Evolutionary conservation across 2,797 vertebrate genomes (phyloP).

Genomic region (Catamblyrhynchus diadema): DNA sequence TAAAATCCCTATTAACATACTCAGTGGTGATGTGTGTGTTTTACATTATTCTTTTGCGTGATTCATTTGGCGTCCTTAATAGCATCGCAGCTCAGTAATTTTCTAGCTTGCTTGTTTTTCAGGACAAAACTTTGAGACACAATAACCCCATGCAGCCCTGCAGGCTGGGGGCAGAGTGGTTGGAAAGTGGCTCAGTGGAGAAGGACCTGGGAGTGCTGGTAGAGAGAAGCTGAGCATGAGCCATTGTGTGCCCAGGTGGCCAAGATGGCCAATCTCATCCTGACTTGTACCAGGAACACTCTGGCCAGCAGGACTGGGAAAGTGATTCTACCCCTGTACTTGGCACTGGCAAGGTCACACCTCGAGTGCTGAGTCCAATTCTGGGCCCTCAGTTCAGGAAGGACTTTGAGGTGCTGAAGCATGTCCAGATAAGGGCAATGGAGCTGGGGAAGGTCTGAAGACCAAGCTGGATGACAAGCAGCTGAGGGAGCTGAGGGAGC

Average conservation of each 20-base stretch:
- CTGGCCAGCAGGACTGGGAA: background rate
- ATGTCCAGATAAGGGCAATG: background rate
- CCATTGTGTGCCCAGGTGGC: background rate
- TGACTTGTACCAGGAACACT: background rate
- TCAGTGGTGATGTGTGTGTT: rapidly evolving
- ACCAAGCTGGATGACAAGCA: background rate
- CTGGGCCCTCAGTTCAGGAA: background rate
- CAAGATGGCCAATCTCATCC: background rate
- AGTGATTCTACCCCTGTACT: background rate
- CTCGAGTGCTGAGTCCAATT: rapidly evolving
- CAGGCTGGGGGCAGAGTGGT: background rate
- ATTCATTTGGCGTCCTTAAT: background rate
- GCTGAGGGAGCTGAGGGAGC: background rate
- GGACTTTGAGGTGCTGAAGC: background rate
- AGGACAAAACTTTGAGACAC: background rate
- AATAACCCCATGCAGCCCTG: background rate
- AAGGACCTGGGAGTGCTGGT: background rate
- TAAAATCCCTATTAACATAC: background rate
- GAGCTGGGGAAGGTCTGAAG: background rate
- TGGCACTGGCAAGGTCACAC: background rate
- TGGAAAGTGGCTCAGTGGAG: background rate
- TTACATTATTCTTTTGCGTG: background rate
- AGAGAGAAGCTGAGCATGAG: background rate
- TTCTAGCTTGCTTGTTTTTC: background rate
- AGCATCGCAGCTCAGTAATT: background rate